Evolutionary conservation across 1,140 invertebrate species (phyloP), one percentile per base, ranked within the genome.

Genomic region (Lutraria rhynchaena): DNA sequence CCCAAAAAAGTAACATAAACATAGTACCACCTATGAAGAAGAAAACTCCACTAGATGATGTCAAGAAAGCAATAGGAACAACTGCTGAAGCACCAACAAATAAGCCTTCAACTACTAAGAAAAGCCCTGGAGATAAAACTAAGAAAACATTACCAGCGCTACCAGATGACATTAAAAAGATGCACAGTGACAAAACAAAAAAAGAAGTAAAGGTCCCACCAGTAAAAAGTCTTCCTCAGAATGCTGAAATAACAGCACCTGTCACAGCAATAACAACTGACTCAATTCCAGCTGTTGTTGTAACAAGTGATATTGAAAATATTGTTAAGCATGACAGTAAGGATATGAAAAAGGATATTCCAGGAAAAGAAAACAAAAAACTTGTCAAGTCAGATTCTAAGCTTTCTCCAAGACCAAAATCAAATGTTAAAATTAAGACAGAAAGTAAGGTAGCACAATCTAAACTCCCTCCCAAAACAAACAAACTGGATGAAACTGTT

Each of bases 21-120:
- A 41, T 76, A 17, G 74, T 76, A 5, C 74, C 74, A 27, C 74
- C 74, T 49, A 63, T 76, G 58, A 65, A 58, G 2, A 76, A 76
- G 22, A 61, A 65, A 57, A 7, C 24, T 35, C 27, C 35, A 0
- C 74, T 60, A 29, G 41, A 27, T 1, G 74, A 63, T 65, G 60
- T 65, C 0, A 49, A 63, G 60, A 41, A 60, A 24, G 60, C 74
- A 46, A 17, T 53, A 11, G 60, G 44, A 17, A 37, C 53, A 29
- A 35, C 35, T 17, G 11, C 71, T 3, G n/a, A 24, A 22, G 11
- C 19, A 27, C 24, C 71, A 22, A 19, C 19, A n/a, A 74, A 74
- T 41, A 0, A 17, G 11, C 17, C 22, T 29, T 22, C 51, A 55
- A 22, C 24, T 55, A 55, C 5, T 27, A 19, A 55, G 51, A 65